phyloP scores from a whole-genome alignment of 2,888 invertebrate species.

The Polydrusus tereticollis region DNA sequence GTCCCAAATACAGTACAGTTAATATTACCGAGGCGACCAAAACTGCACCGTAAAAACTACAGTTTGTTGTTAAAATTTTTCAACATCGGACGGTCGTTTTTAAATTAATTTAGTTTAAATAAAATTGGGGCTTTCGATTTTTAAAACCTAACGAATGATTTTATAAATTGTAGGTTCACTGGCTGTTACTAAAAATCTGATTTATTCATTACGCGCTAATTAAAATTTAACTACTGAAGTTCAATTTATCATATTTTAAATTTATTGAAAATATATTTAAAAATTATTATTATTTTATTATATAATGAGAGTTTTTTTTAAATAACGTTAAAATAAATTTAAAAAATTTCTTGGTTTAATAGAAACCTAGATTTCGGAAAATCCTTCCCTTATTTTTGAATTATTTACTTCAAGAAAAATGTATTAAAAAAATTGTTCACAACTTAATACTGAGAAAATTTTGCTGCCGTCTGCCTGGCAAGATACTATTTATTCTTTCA shows the following conservation, averaged over 20 bases:
- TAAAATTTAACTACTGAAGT: slow-evolving; percentile 21
- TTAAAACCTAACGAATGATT: slow-evolving; percentile 16
- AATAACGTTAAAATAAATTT: no score
- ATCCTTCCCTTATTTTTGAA: no score
- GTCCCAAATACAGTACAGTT: slow-evolving; percentile 32
- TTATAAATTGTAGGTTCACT: background rate
- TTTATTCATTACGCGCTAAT: slow-evolving; percentile 18
- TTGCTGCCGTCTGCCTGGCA: no score
- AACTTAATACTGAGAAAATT: no score
- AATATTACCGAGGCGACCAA: slow-evolving; percentile 40
- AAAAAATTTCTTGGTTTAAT: no score
- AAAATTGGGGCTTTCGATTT: slow-evolving; percentile 18
- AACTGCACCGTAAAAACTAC: slow-evolving; percentile 36
- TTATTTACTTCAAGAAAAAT: no score
- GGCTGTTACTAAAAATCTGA: slow-evolving; percentile 8
- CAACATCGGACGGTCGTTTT: slow-evolving; percentile 11
- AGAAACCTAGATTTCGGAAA: no score
- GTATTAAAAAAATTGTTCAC: no score
- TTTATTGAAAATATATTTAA: background rate
- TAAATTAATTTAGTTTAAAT: slow-evolving; percentile 36
- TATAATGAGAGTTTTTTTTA: no score
- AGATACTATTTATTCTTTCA: no score
- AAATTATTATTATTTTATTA: background rate
- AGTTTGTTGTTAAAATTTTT: slow-evolving; percentile 26
- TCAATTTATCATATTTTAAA: slow-evolving; percentile 20